phyloP scores from a whole-genome alignment of 2,888 invertebrate species.

The Acanthosoma haemorrhoidale region DNA sequence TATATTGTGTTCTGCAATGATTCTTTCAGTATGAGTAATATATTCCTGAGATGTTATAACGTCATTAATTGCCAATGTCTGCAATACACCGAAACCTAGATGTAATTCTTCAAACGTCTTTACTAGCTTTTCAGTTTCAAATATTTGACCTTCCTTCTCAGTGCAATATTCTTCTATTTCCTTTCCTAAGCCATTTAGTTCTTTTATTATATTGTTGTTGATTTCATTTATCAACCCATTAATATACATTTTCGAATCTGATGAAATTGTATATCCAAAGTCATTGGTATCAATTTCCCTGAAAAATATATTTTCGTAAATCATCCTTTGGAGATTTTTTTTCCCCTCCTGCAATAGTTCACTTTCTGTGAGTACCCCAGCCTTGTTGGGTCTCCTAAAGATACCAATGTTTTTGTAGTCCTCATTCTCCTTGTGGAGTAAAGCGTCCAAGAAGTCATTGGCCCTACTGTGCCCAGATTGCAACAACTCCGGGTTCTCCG shows the following conservation, averaged over 20 bases:
- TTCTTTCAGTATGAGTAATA: not conserved
- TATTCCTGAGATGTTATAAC: not conserved
- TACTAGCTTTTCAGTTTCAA: not conserved
- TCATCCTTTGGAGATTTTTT: not conserved
- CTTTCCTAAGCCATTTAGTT: not conserved
- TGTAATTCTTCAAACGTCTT: not conserved
- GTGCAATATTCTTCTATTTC: not conserved
- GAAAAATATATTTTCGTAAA: not conserved
- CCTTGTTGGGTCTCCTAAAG: not conserved
- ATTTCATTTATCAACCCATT: slow-evolving; percentile 2
- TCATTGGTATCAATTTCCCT: not conserved
- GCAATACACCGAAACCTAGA: not conserved
- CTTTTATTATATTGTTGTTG: not conserved
- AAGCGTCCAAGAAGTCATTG: not conserved
- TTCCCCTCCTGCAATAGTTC: not conserved
- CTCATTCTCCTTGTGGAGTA: not conserved
- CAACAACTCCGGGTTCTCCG: not conserved
- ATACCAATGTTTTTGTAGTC: not conserved
- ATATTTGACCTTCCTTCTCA: not conserved
- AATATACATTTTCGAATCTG: not conserved
- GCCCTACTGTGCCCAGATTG: not conserved
- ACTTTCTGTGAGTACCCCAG: not conserved
- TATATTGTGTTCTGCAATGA: not conserved
- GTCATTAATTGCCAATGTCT: not conserved
- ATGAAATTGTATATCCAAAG: slow-evolving; percentile 17